phyloP scores from a whole-genome alignment of 2,113 vertebrate species.

The Eolophus roseicapilla region DNA sequence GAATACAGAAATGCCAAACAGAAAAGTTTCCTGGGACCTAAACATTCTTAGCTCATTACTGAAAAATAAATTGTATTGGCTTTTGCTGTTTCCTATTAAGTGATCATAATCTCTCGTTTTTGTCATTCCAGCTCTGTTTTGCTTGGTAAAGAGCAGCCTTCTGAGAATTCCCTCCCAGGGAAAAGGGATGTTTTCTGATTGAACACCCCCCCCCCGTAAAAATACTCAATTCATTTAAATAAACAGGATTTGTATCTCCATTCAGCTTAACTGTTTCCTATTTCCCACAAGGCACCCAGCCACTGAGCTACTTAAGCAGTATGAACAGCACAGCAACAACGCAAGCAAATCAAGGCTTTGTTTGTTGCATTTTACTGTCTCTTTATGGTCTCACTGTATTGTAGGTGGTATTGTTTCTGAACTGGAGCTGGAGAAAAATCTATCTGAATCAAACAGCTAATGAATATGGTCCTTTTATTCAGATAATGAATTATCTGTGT shows the following conservation, averaged over 20 bases:
- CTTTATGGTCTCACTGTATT: neutral
- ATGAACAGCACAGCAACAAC: neutral
- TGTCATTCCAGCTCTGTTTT: neutral
- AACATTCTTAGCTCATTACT: neutral
- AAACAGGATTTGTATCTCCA: constrained; percentile 20
- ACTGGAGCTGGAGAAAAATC: neutral
- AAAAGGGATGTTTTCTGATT: neutral
- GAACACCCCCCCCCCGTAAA: neutral
- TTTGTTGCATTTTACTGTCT: constrained; percentile 8
- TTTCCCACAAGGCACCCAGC: constrained; percentile 23
- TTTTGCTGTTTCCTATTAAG: neutral
- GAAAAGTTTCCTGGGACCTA: neutral
- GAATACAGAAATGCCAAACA: neutral
- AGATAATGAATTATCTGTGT: constrained; percentile 2
- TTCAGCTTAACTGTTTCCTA: constrained; percentile 7
- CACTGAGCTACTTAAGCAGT: neutral
- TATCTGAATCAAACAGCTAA: constrained; percentile 13
- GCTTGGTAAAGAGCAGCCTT: neutral
- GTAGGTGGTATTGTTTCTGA: constrained; percentile 29
- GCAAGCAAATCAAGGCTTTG: constrained; percentile 4
- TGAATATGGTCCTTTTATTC: neutral
- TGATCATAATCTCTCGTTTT: neutral
- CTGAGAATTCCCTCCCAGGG: neutral
- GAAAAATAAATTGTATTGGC: neutral
- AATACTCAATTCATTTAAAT: neutral